phyloP scores from a whole-genome alignment of 1,140 invertebrate genomes.

The Hetaerina americana region DNA sequence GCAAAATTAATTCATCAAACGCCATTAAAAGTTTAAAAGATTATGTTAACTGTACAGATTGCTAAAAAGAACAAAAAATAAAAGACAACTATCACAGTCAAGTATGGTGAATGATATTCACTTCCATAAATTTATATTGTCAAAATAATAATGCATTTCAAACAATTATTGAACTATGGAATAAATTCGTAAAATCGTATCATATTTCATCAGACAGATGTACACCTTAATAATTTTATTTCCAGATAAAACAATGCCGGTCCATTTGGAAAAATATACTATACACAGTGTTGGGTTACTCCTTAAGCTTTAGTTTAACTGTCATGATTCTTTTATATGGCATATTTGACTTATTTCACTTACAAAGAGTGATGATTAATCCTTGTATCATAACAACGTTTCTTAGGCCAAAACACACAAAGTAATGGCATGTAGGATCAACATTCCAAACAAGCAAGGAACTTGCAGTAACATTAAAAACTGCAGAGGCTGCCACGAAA shows the following conservation, averaged over 20 bases:
- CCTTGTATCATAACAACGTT: neutral
- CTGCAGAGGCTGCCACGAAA: neutral
- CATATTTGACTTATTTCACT: neutral
- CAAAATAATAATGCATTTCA: constrained; percentile 1
- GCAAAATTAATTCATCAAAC: neutral
- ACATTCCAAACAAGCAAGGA: neutral
- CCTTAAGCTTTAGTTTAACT: neutral
- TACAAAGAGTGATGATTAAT: neutral
- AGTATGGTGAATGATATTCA: neutral
- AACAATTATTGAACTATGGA: neutral
- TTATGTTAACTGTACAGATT: neutral
- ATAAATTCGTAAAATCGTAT: neutral
- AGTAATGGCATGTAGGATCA: neutral
- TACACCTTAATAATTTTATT: neutral
- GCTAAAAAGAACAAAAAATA: neutral
- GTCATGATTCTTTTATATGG: neutral
- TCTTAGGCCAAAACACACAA: neutral
- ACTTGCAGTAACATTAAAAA: neutral
- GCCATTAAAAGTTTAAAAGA: neutral
- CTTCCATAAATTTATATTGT: neutral
- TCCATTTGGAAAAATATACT: neutral
- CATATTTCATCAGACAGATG: neutral
- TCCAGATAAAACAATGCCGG: neutral
- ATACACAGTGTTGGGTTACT: neutral
- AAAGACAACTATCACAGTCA: neutral